Conservation (phyloP, 2,888 invertebrate genomes). For the Lycocerus yunnanus region DNA sequence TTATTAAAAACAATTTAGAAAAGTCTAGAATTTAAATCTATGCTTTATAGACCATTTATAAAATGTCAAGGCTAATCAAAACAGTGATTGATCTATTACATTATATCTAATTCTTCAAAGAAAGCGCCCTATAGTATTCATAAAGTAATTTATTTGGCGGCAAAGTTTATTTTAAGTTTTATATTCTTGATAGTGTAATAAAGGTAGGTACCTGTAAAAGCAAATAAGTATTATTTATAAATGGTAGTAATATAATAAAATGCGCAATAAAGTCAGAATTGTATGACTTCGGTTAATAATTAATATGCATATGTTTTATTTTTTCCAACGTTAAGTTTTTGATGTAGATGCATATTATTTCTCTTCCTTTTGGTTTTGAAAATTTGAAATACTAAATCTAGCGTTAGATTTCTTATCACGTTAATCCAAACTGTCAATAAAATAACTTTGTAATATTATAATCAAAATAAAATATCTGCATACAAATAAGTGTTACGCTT, state of each 20-base stretch:
- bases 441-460: neutral
- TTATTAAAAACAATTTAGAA: neutral
- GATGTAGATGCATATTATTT: too few relatives aligned
- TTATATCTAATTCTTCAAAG: constrained; percentile 4
- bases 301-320: neutral
- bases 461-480: neutral
- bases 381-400: neutral
- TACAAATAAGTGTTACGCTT: neutral
- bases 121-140: neutral
- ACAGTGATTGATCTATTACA: neutral
- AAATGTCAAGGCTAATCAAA: constrained; percentile 1
- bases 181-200: neutral
- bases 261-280: neutral
- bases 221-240: neutral
- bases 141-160: constrained; percentile 2
- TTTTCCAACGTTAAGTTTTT: too few relatives aligned
- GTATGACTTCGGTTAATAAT: neutral
- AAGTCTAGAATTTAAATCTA: neutral
- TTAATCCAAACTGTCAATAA: neutral
- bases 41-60: neutral
- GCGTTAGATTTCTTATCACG: neutral
- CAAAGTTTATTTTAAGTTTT: neutral
- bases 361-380: neutral
- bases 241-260: neutral
- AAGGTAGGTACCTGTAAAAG: neutral